Percentiles rank a stretch among this genome's conserved stretches.
phyloP scores from a whole-genome alignment of 2,888 invertebrate species.

The Campoplex nolae region DNA sequence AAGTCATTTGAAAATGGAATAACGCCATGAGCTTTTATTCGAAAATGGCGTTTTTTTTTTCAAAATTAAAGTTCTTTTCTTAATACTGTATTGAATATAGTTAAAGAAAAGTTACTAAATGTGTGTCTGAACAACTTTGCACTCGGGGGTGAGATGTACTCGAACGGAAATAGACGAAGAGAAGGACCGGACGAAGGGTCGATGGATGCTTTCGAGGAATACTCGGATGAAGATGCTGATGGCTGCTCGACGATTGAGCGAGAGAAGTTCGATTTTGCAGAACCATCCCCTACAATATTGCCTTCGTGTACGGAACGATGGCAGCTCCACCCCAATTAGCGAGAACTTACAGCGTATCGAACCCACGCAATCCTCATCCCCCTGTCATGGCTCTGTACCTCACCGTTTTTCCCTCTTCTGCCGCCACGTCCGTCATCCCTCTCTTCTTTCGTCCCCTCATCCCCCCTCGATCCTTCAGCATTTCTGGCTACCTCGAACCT shows the following conservation, averaged over 20 bases:
- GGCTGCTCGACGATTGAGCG: conserved; percentile 47
- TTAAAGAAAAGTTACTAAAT: background rate
- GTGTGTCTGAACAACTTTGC: conserved; percentile 1
- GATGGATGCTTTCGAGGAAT: conserved; percentile 38
- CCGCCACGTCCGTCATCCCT: conserved; percentile 36
- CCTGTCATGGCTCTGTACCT: conserved; percentile 44
- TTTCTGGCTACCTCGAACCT: conserved; percentile 21
- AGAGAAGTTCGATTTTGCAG: conserved; percentile 76
- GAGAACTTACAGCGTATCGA: conserved; percentile 76
- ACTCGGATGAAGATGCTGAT: conserved; percentile 55
- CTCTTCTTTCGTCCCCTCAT: conserved; percentile 29
- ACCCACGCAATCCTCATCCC: conserved; percentile 54
- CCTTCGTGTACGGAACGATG: conserved; percentile 53
- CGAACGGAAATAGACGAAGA: conserved; percentile 1
- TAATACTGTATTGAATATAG: background rate
- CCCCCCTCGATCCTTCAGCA: background rate
- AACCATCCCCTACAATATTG: conserved; percentile 63
- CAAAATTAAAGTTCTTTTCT: no score
- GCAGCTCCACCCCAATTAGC: conserved; percentile 80
- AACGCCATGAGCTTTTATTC: background rate
- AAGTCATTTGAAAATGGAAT: background rate
- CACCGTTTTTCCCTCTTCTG: conserved; percentile 52
- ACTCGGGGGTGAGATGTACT: background rate
- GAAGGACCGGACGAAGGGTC: conserved; percentile 74
- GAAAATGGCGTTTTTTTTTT: background rate